These are phyloP conservation scores for Yoshiicerus persimilis DNA, from an alignment of 1,140 invertebrate species.

Conservation along the genomic window DNA sequence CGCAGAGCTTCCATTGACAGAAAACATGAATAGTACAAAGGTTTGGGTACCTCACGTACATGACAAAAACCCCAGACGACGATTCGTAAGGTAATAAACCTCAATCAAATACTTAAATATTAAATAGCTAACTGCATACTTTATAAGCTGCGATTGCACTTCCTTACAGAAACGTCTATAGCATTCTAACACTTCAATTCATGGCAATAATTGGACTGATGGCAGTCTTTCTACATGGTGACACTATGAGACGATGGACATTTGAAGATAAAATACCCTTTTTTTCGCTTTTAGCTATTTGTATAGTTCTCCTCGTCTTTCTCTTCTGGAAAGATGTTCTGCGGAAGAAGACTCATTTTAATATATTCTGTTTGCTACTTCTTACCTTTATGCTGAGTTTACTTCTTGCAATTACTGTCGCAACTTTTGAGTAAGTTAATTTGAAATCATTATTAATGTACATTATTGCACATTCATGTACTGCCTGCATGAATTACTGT, in stretches of 20 bases:
- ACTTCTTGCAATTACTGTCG: background rate
- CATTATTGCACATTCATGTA: too few species aligned
- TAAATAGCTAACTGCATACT: background rate
- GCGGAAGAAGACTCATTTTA: background rate
- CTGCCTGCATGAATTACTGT: too few species aligned
- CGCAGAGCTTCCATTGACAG: background rate
- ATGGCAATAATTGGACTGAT: background rate
- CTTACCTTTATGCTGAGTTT: background rate
- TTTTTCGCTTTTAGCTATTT: background rate
- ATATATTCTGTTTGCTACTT: background rate
- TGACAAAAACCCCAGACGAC: background rate
- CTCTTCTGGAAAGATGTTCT: background rate
- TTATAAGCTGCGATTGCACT: background rate
- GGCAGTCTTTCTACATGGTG: background rate
- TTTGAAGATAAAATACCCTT: conserved; percentile 3
- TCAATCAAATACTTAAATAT: background rate
- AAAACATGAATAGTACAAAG: background rate
- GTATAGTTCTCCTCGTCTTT: background rate
- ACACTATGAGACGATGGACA: background rate
- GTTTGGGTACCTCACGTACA: background rate
- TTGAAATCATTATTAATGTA: too few species aligned
- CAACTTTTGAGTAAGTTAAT: background rate
- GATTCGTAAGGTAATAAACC: background rate
- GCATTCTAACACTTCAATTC: background rate
- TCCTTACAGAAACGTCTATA: background rate